A percentile compares a stretch with the other conserved stretches of the same genome.
phyloP scores from a whole-genome alignment of 35 echinoderm and acorn worm species.

The Ptychodera flava region DNA sequence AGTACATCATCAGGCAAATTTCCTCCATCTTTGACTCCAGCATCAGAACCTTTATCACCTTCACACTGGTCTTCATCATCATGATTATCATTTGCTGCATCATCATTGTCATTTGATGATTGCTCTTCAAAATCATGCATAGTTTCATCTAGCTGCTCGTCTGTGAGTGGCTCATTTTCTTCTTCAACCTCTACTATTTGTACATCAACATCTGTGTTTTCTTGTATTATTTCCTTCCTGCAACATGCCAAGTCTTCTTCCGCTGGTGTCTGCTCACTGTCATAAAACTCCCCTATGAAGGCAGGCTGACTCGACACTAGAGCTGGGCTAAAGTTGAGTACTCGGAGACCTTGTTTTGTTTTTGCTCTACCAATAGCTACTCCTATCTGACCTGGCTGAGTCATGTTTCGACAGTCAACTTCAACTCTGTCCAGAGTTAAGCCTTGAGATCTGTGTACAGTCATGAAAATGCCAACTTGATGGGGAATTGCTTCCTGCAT shows the following conservation, averaged over 20 bases:
- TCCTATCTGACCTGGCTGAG: not conserved
- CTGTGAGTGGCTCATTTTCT: not conserved
- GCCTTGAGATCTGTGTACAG: slow-evolving; percentile 22
- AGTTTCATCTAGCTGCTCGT: not conserved
- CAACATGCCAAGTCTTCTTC: not conserved
- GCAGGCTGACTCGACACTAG: not conserved
- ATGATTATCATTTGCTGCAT: too few species aligned
- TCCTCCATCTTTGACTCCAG: too few species aligned
- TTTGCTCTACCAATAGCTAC: not conserved
- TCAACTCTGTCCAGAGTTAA: not conserved
- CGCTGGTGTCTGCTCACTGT: not conserved
- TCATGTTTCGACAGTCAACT: slow-evolving; percentile 9
- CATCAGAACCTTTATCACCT: too few species aligned
- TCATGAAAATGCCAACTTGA: slow-evolving; percentile 6
- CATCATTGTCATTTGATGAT: too few species aligned
- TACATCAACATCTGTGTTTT: not conserved
- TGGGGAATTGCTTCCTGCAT: not conserved
- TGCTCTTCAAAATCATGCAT: too few species aligned
- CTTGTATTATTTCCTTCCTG: not conserved
- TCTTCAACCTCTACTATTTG: not conserved
- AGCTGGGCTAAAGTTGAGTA: not conserved
- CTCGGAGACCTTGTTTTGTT: not conserved
- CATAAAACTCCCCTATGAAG: not conserved
- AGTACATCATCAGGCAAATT: too few species aligned
- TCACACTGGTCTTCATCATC: too few species aligned